Conservation (phyloP, 2,797 vertebrate genomes). For the Ceryle rudis region DNA sequence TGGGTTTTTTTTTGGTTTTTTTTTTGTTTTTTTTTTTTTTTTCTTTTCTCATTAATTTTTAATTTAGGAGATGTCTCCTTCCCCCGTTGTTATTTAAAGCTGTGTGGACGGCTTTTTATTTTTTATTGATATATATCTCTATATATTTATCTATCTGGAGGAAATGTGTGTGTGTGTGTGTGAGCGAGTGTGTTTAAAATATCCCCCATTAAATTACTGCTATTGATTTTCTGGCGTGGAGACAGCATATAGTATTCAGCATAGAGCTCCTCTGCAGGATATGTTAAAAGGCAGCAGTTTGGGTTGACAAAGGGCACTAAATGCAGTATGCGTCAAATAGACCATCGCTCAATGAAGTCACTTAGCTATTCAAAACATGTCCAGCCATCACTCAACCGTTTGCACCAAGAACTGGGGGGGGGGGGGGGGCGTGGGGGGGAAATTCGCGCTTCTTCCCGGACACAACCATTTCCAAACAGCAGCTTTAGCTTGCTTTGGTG, state of each 20-base stretch:
- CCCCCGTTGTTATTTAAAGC: constrained; percentile 69
- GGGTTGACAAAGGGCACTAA: constrained; percentile 84
- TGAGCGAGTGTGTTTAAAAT: constrained; percentile 71
- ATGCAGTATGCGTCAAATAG: constrained; percentile 89
- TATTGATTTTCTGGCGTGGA: constrained; percentile 89
- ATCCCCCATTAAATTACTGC: constrained; percentile 90
- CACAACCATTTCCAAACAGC: constrained; percentile 55
- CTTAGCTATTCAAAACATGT: constrained; percentile 89
- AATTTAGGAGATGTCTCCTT: constrained; percentile 75
- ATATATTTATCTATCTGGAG: constrained; percentile 38
- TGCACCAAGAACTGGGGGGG: constrained; percentile 75
- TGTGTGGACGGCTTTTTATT: constrained; percentile 72
- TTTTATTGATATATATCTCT: constrained; percentile 51
- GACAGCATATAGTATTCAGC: constrained; percentile 91
- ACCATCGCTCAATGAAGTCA: constrained; percentile 87
- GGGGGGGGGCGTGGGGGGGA: neutral
- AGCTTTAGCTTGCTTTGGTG: constrained; percentile 55
- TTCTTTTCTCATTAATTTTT: constrained; percentile 75
- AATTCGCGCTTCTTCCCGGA: constrained; percentile 49
- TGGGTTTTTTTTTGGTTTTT: neutral
- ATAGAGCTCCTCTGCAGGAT: constrained; percentile 92
- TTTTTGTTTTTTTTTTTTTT: neutral
- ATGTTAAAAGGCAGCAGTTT: constrained; percentile 81
- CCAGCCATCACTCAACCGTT: constrained; percentile 83
- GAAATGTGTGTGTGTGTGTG: constrained; percentile 25